Conservation (phyloP, 53 echinoderm and acorn worm genomes). For the Paelopatides confundens region DNA sequence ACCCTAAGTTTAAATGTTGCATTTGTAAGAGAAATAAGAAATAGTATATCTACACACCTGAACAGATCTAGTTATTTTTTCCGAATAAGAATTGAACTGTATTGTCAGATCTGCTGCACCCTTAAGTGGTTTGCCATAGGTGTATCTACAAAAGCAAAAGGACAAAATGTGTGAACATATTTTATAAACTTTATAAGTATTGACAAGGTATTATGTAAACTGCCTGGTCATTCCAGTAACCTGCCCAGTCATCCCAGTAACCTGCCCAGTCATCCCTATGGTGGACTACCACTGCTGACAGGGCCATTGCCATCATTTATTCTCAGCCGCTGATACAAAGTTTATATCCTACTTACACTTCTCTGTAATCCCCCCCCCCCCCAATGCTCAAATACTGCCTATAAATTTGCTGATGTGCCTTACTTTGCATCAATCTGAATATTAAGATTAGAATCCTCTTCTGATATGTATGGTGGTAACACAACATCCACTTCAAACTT, state of each 20-base stretch:
- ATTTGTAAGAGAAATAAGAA: too few species aligned
- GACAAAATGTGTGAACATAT: not conserved
- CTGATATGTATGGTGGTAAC: slow-evolving; percentile 57
- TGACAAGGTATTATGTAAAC: too few species aligned
- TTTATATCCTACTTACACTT: too few species aligned
- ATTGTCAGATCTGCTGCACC: slow-evolving; percentile 33
- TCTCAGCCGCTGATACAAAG: too few species aligned
- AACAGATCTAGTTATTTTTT: not conserved
- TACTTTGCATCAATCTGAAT: slow-evolving; percentile 77
- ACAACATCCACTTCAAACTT: slow-evolving; percentile 90
- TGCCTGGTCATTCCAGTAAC: too few species aligned
- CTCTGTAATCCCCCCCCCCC: not conserved
- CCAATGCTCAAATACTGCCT: not conserved
- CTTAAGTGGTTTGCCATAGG: slow-evolving; percentile 83
- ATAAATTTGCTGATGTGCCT: slow-evolving; percentile 35
- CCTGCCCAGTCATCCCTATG: too few species aligned
- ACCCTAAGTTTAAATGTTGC: too few species aligned
- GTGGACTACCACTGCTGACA: too few species aligned
- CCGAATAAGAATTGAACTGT: not conserved
- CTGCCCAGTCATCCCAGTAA: too few species aligned
- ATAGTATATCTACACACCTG: not conserved
- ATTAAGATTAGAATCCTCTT: slow-evolving; percentile 9
- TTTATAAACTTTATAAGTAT: not conserved
- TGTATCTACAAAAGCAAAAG: slow-evolving; percentile 68
- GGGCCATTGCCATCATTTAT: too few species aligned